A percentile compares a stretch with the other conserved stretches of the same genome.
Conservation (phyloP, 64 coral and sea anemone genomes). For the Astreopora myriophthalma region DNA sequence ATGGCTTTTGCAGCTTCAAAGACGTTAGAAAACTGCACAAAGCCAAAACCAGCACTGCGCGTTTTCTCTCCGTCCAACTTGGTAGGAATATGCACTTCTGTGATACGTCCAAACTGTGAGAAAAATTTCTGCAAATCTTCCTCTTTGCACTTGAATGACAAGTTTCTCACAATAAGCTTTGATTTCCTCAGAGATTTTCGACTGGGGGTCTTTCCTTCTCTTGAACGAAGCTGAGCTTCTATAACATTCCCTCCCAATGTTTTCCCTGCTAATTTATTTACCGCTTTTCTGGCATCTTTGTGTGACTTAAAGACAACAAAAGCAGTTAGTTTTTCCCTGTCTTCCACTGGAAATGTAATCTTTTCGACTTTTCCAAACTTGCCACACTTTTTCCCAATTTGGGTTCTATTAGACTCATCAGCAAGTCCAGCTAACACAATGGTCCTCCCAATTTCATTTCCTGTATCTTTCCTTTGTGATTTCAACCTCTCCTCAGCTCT, state of each 20-base stretch:
- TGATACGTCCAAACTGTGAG: conserved; percentile 73
- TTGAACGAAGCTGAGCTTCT: conserved; percentile 67
- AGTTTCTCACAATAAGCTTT: conserved; percentile 87
- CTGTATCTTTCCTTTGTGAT: conserved; percentile 59
- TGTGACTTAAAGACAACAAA: conserved; percentile 68
- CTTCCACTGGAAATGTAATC: conserved; percentile 77
- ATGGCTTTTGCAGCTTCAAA: conserved; percentile 94
- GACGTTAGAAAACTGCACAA: conserved; percentile 88
- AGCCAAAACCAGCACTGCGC: conserved; percentile 85
- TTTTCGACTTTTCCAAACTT: conserved; percentile 75
- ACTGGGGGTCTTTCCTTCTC: conserved; percentile 71
- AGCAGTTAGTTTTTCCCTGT: conserved; percentile 66
- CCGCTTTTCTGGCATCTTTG: conserved; percentile 80
- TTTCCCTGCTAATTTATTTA: conserved; percentile 60
- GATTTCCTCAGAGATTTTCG: conserved; percentile 78
- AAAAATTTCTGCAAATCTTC: conserved; percentile 74
- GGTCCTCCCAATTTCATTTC: conserved; percentile 70
- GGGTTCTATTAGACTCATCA: conserved; percentile 55
- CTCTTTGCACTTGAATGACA: conserved; percentile 93
- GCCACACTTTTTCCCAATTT: conserved; percentile 77
- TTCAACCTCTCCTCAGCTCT: conserved; percentile 53
- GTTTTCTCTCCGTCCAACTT: conserved; percentile 72
- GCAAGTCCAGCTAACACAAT: conserved; percentile 73
- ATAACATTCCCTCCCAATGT: conserved; percentile 66
- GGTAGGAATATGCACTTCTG: conserved; percentile 66